phyloP scores from a whole-genome alignment of 2,113 vertebrate genomes.

The Neolamprologus ventralis region DNA sequence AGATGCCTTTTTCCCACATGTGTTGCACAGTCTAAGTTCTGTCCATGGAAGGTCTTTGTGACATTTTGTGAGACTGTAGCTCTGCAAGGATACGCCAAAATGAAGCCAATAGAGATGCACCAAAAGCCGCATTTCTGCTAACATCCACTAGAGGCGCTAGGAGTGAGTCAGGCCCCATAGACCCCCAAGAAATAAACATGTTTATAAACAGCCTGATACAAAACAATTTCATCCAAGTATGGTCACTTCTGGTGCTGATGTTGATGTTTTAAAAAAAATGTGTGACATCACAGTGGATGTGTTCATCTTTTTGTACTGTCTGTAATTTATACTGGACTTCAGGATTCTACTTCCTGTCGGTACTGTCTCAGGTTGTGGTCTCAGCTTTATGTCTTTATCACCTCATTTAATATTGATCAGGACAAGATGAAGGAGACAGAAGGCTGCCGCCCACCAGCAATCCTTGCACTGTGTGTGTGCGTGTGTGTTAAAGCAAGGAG shows the following conservation, averaged over 20 bases:
- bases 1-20: background rate
- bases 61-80: background rate
- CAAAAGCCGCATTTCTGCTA: background rate
- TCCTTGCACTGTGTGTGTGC: background rate
- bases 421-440: background rate
- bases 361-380: background rate
- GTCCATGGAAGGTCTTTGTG: background rate
- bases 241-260: background rate
- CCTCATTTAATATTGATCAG: slow-evolving; percentile 19
- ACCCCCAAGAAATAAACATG: background rate
- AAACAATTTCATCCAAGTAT: background rate
- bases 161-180: background rate
- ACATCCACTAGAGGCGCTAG: background rate
- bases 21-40: background rate
- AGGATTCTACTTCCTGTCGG: background rate
- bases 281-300: background rate
- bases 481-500: background rate
- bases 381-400: background rate
- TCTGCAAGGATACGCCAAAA: background rate
- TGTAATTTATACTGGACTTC: background rate
- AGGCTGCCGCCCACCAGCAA: background rate
- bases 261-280: background rate
- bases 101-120: accelerated
- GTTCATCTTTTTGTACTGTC: background rate
- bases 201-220: background rate